Base-by-base conservation (phyloP, 2,888 invertebrate species). In the Trichacis sp. region DNA sequence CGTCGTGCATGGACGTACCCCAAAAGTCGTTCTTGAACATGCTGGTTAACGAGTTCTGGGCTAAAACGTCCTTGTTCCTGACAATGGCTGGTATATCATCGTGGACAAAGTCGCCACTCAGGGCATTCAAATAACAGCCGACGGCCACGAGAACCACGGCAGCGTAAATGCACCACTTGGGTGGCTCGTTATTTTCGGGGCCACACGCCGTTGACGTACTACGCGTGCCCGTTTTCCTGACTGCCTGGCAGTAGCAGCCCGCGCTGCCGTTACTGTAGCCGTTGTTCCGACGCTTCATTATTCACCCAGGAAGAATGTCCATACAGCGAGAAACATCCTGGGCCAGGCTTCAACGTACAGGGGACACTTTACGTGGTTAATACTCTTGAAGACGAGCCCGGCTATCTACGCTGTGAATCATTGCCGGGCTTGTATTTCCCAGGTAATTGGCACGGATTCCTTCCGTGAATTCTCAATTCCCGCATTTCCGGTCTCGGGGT, bases 1-100 rank as follows among this genome's bases (percentile, higher is more conserved):
- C 86, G 78, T 93, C 92, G n/a, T 89, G 88, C 92, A 95, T 93
- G 29, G 93, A 91, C 54, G 91, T 92, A n/a, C 95, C 95, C 95
- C 95, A 95, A 83, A 94, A 95, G 85, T 95, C 95, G 82, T 94
- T 92, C 75, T 87, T 86, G 78, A 93, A 90, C 74, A 92, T 87
- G 74, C 88, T 87, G 67, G 86, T 78, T 74, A 92, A 83, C 24
- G 89, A 85, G 66, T 88, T 91, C 52, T 87, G 86, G 0, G 91
- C 93, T 48, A 89, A 88, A 68, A 94, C 95, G 84, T 95, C 95
- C 77, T 89, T 88, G 84, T 95, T 95, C 68, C 90, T 88, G 77
- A 91, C 91, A 73, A 95, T 91, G 30, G 94, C 95, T 59, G 93
- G 93, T 71, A 94, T 90, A 82, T 95, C 95, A 80, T 95, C 95